These are phyloP conservation scores for Himalopsyche phryganea DNA, from an alignment of 1,140 invertebrate genomes.

Conservation along the genomic window DNA sequence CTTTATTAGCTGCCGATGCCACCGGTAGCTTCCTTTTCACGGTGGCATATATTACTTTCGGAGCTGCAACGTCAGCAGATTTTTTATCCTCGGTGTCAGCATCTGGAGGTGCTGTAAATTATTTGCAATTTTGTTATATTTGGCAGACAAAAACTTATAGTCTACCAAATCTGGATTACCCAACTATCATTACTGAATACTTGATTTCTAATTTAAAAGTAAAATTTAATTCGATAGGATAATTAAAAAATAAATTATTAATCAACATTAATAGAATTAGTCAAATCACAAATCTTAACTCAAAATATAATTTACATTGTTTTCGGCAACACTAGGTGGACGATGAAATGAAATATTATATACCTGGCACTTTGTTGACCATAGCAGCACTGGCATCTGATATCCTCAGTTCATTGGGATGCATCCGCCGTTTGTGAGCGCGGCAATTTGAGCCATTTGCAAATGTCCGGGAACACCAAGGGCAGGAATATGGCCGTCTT, in stretches of 20 bases:
- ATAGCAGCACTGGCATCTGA: slow-evolving; percentile 28
- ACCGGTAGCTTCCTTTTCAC: slow-evolving; percentile 23
- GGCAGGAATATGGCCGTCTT: slow-evolving; percentile 29
- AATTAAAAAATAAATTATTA: too few species aligned
- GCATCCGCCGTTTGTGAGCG: slow-evolving; percentile 33
- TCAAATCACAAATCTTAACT: too few species aligned
- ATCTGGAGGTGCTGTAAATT: slow-evolving; percentile 16
- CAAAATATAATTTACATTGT: too few species aligned
- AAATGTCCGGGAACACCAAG: slow-evolving; percentile 32
- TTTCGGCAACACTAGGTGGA: too few species aligned
- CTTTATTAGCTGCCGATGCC: slow-evolving; percentile 4
- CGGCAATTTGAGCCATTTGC: slow-evolving; percentile 34
- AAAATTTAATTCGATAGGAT: too few species aligned
- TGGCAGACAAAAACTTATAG: too few species aligned
- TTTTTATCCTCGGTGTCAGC: slow-evolving; percentile 16
- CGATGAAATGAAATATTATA: not conserved
- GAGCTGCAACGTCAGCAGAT: slow-evolving; percentile 2
- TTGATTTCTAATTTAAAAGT: too few species aligned
- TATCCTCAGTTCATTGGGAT: slow-evolving; percentile 35
- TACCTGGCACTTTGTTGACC: slow-evolving; percentile 32
- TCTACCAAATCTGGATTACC: too few species aligned
- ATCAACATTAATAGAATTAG: too few species aligned
- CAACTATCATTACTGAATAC: too few species aligned
- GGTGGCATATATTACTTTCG: slow-evolving; percentile 29
- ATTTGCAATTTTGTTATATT: not conserved